Conservation (phyloP, 2,113 vertebrate species). For the Propithecus coquereli region DNA sequence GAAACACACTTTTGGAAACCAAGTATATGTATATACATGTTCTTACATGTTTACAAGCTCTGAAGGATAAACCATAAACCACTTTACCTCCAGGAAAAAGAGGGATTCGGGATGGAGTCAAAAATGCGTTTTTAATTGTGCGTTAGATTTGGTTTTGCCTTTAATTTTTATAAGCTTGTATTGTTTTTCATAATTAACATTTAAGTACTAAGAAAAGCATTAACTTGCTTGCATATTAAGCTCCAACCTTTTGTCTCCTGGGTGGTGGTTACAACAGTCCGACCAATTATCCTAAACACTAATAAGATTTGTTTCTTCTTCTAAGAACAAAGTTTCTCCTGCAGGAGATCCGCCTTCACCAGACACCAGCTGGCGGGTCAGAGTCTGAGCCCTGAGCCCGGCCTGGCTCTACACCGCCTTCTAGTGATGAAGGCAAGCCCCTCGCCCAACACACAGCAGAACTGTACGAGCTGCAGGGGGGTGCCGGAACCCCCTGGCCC, state of each 20-base stretch:
- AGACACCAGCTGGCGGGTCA: not conserved
- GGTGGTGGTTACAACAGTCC: not conserved
- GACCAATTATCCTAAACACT: not conserved
- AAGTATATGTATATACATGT: fast-evolving
- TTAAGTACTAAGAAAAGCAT: not conserved
- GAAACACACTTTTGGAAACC: not conserved
- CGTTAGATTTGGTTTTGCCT: not conserved
- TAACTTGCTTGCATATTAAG: not conserved
- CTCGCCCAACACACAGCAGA: not conserved
- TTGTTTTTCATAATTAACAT: not conserved
- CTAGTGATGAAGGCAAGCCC: not conserved
- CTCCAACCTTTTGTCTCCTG: not conserved
- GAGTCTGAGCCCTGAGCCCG: not conserved
- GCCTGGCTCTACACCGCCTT: fast-evolving
- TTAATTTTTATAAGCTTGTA: not conserved
- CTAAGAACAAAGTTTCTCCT: not conserved
- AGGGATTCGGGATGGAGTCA: not conserved
- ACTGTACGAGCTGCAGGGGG: fast-evolving
- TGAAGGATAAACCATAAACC: not conserved
- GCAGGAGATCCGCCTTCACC: not conserved
- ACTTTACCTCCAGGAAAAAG: not conserved
- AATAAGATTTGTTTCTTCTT: not conserved
- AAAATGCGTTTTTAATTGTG: not conserved
- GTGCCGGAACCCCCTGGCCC: not conserved
- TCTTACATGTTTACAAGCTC: not conserved